Evolutionary conservation across 2,113 vertebrate species (phyloP).

Genomic region (Geococcyx californianus): DNA sequence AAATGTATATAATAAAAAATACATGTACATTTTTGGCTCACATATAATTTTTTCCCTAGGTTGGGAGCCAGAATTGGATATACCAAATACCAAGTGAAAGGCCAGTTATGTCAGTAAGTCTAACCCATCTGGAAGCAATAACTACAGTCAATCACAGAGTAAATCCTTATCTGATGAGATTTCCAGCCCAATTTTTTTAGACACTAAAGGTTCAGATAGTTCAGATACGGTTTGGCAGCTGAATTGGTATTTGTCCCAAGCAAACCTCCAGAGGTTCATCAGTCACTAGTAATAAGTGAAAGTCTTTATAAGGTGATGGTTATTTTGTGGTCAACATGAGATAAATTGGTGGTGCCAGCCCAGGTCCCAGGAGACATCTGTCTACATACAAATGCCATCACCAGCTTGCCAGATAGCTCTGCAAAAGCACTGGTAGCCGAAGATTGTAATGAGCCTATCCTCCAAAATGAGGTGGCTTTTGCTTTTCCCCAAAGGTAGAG

Average conservation of each 20-base stretch:
- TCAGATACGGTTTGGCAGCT: constrained; percentile 67
- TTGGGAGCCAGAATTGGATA: not conserved
- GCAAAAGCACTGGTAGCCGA: not conserved
- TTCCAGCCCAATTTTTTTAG: constrained; percentile 63
- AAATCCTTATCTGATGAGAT: constrained; percentile 69
- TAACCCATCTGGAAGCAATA: constrained; percentile 59
- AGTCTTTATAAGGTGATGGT: constrained; percentile 49
- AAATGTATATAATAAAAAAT: not conserved
- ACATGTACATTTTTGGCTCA: not conserved
- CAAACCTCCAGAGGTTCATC: constrained; percentile 42
- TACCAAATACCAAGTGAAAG: not conserved
- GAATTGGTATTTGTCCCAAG: constrained; percentile 62
- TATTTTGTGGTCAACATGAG: constrained; percentile 53
- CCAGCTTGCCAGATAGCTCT: not conserved
- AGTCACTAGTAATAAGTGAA: constrained; percentile 61
- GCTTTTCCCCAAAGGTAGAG: not conserved
- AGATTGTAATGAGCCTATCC: not conserved
- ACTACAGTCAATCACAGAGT: constrained; percentile 38
- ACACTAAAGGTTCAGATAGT: constrained; percentile 46
- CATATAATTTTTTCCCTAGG: not conserved
- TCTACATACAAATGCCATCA: not conserved
- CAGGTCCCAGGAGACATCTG: constrained; percentile 32
- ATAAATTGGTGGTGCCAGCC: constrained; percentile 58
- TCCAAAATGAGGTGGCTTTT: not conserved
- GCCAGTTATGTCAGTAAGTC: constrained; percentile 9